Evolutionary conservation across 2,113 vertebrate genomes (phyloP).

Genomic region (Labeo catla): DNA sequence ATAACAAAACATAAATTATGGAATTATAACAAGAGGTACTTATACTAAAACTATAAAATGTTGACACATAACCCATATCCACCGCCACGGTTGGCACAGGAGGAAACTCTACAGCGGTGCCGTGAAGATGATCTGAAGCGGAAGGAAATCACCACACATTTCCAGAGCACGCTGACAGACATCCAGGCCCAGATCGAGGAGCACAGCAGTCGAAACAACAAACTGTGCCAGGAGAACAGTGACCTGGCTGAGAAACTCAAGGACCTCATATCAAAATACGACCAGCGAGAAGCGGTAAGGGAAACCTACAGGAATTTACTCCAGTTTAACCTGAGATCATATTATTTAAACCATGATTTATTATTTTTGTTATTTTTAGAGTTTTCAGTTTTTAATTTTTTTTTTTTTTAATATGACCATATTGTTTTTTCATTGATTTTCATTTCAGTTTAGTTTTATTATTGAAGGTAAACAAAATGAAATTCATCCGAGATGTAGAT

Average conservation of each 20-base stretch:
- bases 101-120: constrained; percentile 93
- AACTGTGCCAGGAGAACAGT: constrained; percentile 93
- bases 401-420: too few relatives aligned
- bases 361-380: too few relatives aligned
- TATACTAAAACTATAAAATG: not conserved
- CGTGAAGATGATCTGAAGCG: constrained; percentile 97
- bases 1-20: not conserved
- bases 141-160: constrained; percentile 97
- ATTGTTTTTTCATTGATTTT: too few relatives aligned
- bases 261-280: constrained; percentile 93
- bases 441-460: too few relatives aligned
- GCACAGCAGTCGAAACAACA: constrained; percentile 93
- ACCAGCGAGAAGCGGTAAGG: constrained; percentile 93
- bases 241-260: constrained; percentile 95
- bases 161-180: constrained; percentile 92
- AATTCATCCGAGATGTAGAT: not conserved
- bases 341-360: not conserved
- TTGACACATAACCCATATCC: not conserved
- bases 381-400: too few relatives aligned
- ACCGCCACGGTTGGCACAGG: constrained; percentile 69
- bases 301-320: not conserved
- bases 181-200: constrained; percentile 98
- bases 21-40: not conserved
- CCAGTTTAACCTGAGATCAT: not conserved
- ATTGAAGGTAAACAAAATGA: not conserved